Evolutionary conservation across 2,113 vertebrate genomes (phyloP), one percentile per base, ranked within the genome.

Genomic region (zebrafish (Danio rerio)): DNA sequence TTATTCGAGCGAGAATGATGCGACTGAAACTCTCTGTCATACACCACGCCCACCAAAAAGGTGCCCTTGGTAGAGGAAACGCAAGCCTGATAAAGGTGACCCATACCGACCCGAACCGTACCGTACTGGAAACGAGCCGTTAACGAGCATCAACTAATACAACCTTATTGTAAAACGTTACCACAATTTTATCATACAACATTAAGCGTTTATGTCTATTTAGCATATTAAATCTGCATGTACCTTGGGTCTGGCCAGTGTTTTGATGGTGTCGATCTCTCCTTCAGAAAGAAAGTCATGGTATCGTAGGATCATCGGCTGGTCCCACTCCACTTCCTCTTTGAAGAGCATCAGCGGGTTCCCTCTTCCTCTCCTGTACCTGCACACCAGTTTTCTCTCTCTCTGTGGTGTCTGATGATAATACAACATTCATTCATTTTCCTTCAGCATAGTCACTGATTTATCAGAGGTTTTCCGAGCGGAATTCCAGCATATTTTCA

Each of bases 251-350:
- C 73, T 83, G 61, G 87, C 80, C 55, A 90, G 74, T 65, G 9
- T 61, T 78, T 90, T 89, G 68, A 89, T 82, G 52, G 56, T 43
- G 20, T 86, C 79, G 2, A 85, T 89, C 56, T 89, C 88, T 63
- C 10, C 52, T 58, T 81, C 72, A 20, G 88, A 85, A 10, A 86
- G 11, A 5, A 87, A 43, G 55, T 88, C 53, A 63, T 89, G 85
- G 56, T 86, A 89, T 81, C 87, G 81, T 40, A 78, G 52, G 11
- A 90, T 88, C 13, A 45, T 63, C 1, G 88, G 89, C 6, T 76
- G 49, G 18, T 88, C 81, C 88, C 89, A 90, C 45, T 88, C 87
- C 45, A 83, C 81, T 63, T 88, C 87, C 62, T 86, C 85, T 74
- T 85, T 89, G 20, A 85, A 52, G 7, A 86, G 83, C 47, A 75